Evolutionary conservation across 2,113 vertebrate species (phyloP), one percentile per base, ranked within the genome.

Genomic region (Cepphus grylle): DNA sequence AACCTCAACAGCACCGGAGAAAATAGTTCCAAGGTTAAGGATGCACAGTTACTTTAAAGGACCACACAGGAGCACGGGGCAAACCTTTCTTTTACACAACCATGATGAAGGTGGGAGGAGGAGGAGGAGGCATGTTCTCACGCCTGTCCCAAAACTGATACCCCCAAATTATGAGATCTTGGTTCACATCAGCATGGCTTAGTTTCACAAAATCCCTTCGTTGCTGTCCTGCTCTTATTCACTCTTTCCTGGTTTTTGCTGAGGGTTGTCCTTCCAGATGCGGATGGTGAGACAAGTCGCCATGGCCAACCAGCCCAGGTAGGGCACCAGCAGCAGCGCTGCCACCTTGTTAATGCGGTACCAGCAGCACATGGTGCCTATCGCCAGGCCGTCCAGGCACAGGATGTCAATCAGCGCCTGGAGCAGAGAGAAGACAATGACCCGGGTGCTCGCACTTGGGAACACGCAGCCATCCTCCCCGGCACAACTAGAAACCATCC

Each of bases 251-350:
- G 88, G 42, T 97, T 58, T 83, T 2, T 79, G 81, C 73, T 98
- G 96, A 2, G 98, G 97, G 97, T 99, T 99, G 96, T 99, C 99
- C 90, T 92, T 99, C 99, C 99, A 99, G 94, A 99, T 97, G 97
- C 95, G 96, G 95, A 99, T 98, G 88, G 98, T 98, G 45, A 99
- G 98, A 55, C 96, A 92, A 12, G 98, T 97, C 7, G 98, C 98
- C 81, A 99, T 90, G 66, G 98, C 99, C 91, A 99, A 97, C 99
- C 99, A 99, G 90, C 98, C 95, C 96, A 99, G 94, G 97, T 99
- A 99, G 8, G 99, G 99, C 61, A 98, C 94, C 98, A 99, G 94
- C 76, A 99, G 98, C 90, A 99, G 94, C 2, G 98, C 96, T 0
- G 99, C 99, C 11, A 97, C 91, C 73, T 97, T 97, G 98, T 97